A percentile compares a stretch with the other conserved stretches of the same genome.
phyloP scores from a whole-genome alignment of 2,888 invertebrate species.

The Callyntrura guangdongensis region DNA sequence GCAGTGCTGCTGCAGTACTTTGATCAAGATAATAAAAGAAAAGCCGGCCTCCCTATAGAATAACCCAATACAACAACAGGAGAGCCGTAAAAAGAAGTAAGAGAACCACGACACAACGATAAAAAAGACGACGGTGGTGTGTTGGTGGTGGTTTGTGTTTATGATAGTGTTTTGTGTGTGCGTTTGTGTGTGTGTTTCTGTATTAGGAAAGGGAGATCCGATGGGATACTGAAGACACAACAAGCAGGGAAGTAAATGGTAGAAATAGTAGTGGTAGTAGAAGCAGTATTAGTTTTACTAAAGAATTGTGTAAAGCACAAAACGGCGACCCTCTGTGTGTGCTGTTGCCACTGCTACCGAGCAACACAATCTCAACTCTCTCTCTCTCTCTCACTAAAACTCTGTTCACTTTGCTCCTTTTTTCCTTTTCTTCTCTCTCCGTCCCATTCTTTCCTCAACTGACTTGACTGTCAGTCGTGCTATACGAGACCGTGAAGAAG shows the following conservation, averaged over 20 bases:
- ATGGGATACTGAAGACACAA: conserved; percentile 20
- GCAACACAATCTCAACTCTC: conserved; percentile 48
- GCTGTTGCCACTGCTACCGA: conserved; percentile 11
- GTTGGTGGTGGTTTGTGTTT: conserved; percentile 29
- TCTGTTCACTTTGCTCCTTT: conserved; percentile 66
- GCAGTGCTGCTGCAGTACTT: conserved; percentile 5
- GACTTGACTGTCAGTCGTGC: conserved; percentile 73
- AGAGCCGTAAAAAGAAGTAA: conserved; percentile 1
- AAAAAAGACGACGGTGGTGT: conserved; percentile 51
- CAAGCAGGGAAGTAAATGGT: conserved; percentile 10
- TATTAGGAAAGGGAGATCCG: background rate
- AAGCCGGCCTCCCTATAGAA: conserved; percentile 63
- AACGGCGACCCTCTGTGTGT: conserved; percentile 15
- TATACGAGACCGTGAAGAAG: conserved; percentile 43
- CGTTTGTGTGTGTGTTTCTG: conserved; percentile 4
- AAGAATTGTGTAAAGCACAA: conserved; percentile 43
- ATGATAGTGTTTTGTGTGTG: conserved; percentile 49
- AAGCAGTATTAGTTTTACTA: background rate
- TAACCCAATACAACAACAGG: conserved; percentile 55
- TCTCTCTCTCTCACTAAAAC: conserved; percentile 56
- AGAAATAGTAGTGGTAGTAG: background rate
- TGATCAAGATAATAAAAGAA: conserved; percentile 57
- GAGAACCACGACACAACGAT: conserved; percentile 47
- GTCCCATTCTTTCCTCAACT: conserved; percentile 57
- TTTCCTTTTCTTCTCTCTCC: conserved; percentile 70